Evolutionary conservation across 2,888 invertebrate species (phyloP).

Genomic region (Peribatodes rhomboidaria): DNA sequence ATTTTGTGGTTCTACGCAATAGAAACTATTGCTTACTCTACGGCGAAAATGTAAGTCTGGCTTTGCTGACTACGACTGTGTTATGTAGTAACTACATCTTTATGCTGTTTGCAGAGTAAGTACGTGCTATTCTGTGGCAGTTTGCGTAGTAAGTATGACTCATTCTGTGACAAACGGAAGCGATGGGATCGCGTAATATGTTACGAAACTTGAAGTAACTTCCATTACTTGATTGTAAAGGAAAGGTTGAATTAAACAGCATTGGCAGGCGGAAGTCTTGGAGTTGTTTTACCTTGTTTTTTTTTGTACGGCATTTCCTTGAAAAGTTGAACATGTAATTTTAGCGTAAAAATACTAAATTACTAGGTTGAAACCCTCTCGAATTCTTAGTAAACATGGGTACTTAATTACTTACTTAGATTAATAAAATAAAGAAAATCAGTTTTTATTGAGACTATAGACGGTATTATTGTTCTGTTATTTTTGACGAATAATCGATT

Average conservation of each 20-base stretch:
- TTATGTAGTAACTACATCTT: slow-evolving; percentile 9
- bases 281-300: neutral
- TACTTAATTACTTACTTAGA: too few species aligned
- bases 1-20: too few species aligned
- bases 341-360: neutral
- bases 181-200: slow-evolving; percentile 32
- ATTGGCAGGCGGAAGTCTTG: slow-evolving; percentile 9
- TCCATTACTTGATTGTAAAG: slow-evolving; percentile 20
- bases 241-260: slow-evolving; percentile 25
- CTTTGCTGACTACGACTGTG: slow-evolving; percentile 3
- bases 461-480: too few species aligned
- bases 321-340: neutral
- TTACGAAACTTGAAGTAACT: slow-evolving; percentile 32
- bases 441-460: too few species aligned
- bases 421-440: too few species aligned
- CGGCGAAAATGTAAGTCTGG: neutral
- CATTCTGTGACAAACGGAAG: slow-evolving; percentile 35
- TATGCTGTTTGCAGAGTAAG: slow-evolving; percentile 3
- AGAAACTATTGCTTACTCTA: slow-evolving; percentile 10
- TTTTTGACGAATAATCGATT: too few species aligned
- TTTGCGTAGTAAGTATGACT: slow-evolving; percentile 6
- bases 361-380: neutral
- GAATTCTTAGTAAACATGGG: too few species aligned
- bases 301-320: neutral
- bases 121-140: neutral